phyloP scores from a whole-genome alignment of 1,140 invertebrate species.

The Zaprionus gabonicus region DNA sequence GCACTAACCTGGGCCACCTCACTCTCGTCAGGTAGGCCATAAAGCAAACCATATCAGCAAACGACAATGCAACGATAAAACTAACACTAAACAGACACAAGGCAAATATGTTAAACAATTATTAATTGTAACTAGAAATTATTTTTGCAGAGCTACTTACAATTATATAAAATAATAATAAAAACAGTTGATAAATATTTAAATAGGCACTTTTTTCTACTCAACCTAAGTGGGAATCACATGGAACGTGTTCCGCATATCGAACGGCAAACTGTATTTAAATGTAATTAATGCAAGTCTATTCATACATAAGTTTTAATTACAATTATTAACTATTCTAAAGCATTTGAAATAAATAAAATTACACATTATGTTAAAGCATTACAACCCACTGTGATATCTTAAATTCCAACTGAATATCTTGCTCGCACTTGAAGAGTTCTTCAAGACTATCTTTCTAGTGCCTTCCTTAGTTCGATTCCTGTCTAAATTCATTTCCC shows the following conservation, averaged over 20 bases:
- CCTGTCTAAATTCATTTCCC: constrained; percentile 19
- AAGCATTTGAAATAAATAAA: constrained; percentile 37
- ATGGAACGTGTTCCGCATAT: background rate
- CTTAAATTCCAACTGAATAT: background rate
- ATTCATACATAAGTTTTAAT: constrained; percentile 26
- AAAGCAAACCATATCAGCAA: constrained; percentile 65
- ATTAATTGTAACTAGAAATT: constrained; percentile 30
- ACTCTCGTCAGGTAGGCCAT: background rate
- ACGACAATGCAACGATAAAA: constrained; percentile 65
- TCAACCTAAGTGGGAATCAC: background rate
- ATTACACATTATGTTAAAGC: constrained; percentile 23
- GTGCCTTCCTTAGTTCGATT: background rate
- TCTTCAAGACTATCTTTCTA: background rate
- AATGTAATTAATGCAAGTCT: constrained; percentile 20
- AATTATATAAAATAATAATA: constrained; percentile 11
- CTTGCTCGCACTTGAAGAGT: background rate
- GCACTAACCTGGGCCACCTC: constrained; percentile 44
- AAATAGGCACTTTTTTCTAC: constrained; percentile 5
- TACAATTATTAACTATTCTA: constrained; percentile 33
- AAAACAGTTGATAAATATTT: constrained; percentile 35
- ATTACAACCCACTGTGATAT: background rate
- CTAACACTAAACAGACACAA: constrained; percentile 32
- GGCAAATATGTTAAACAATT: constrained; percentile 10
- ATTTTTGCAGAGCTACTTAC: constrained; percentile 51
- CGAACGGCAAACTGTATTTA: constrained; percentile 15